A percentile compares a stretch with the other conserved stretches of the same genome.
phyloP scores from a whole-genome alignment of 2,888 invertebrate species.

The Argyra leucocephala region DNA sequence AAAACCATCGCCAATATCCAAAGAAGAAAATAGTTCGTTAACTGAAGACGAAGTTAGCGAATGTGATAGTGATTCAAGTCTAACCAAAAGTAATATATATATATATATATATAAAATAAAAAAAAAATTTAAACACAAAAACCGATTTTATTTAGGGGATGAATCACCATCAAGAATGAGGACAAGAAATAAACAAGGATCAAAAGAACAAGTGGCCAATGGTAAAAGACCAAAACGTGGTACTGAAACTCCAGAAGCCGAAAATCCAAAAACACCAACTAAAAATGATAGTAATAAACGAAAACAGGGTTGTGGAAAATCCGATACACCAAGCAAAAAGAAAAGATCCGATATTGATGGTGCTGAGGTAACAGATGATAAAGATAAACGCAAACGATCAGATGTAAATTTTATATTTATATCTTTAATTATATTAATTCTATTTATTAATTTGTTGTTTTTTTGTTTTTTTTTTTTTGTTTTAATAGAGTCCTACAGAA shows the following conservation, averaged over 20 bases:
- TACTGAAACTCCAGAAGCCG: constrained; percentile 49
- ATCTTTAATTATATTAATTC: not conserved
- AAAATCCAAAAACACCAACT: constrained; percentile 45
- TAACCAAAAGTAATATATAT: constrained; percentile 50
- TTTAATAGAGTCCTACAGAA: constrained; percentile 63
- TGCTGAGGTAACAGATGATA: constrained; percentile 43
- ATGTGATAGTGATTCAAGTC: constrained; percentile 88
- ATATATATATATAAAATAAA: constrained; percentile 3
- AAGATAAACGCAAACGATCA: constrained; percentile 48
- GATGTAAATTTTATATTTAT: constrained; percentile 31
- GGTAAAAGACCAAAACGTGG: constrained; percentile 52
- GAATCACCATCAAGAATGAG: constrained; percentile 82
- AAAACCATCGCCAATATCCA: constrained; percentile 58
- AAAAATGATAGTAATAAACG: constrained; percentile 42
- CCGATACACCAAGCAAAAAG: constrained; percentile 49
- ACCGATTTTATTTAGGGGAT: constrained; percentile 42
- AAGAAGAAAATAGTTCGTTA: constrained; percentile 69
- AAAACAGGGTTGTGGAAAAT: constrained; percentile 35
- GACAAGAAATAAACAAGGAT: constrained; percentile 68
- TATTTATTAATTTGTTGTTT: not conserved
- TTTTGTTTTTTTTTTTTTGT: constrained; percentile 11
- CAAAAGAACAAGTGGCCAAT: constrained; percentile 53
- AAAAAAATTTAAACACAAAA: not conserved
- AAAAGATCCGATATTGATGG: constrained; percentile 46
- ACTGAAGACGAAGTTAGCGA: constrained; percentile 88